A percentile compares a stretch with the other conserved stretches of the same genome.
Conservation (phyloP, 2,113 vertebrate genomes). For the Zootoca vivipara region DNA sequence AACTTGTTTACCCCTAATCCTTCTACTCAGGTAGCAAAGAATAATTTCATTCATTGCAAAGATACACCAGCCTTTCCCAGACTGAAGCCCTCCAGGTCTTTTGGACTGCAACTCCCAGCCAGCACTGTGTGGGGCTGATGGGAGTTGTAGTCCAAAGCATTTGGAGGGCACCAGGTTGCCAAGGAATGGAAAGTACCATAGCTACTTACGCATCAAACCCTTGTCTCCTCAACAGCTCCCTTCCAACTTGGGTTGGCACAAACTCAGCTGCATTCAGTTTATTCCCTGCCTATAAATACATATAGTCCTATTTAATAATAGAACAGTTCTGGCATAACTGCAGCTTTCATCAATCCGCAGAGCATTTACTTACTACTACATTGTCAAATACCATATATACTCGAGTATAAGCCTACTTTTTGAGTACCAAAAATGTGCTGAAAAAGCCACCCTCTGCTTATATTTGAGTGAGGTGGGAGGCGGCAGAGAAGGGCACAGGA, state of each 20-base stretch:
- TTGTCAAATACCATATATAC: background rate
- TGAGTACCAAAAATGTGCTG: no score
- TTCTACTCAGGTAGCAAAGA: background rate
- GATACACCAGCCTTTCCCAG: background rate
- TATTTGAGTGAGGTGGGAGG: no score
- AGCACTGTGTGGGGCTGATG: no score
- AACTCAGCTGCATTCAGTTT: background rate
- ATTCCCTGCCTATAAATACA: background rate
- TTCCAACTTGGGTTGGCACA: background rate
- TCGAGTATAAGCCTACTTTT: no score
- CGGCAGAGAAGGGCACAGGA: no score
- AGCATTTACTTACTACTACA: background rate
- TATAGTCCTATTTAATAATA: background rate
- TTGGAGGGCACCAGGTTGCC: no score
- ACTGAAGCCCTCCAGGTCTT: no score
- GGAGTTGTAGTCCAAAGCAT: no score
- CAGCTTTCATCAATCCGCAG: background rate
- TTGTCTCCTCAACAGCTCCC: background rate
- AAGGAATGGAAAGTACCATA: background rate
- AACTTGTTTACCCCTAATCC: background rate
- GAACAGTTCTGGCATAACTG: background rate
- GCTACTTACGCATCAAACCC: background rate
- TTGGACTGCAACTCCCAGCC: no score
- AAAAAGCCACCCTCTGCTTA: no score
- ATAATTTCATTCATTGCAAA: background rate